Base-by-base conservation (phyloP, 2,797 vertebrate genomes). In the Xyrichtys novacula region DNA sequence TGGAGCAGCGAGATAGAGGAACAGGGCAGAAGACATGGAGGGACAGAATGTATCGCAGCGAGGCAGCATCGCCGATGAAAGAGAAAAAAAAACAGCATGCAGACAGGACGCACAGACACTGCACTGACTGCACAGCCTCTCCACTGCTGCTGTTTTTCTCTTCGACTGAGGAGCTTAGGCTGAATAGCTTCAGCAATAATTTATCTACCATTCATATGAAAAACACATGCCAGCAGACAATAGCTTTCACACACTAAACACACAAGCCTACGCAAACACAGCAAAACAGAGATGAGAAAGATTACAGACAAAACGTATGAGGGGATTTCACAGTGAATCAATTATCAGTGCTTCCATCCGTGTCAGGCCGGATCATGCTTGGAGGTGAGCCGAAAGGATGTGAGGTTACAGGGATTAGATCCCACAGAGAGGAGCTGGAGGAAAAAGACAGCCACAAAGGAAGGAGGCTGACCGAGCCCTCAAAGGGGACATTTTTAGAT, bases 291-390 rank as follows among this genome's bases (percentile, higher is more conserved):
- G 38, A 71, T 43, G 7, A 40, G 48, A 28, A 54, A 64, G 74
- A 71, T 73, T 80, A 80, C 67, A 76, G 44, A 63, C 16, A 46
- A 74, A 74, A 69, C 46, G 71, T 47, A 73, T 59, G 43, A 47
- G 61, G 65, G 70, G 83, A 84, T 87, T 89, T 83, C 55, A 42
- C 71, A 43, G 71, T n/a, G 62, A 90, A 85, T 90, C 85, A 85
- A 74, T 88, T 83, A 84, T 83, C 68, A 47, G 74, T 5, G 73
- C 76, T 49, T 60, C 61, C 58, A 72, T 71, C 75, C 32, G 8
- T 69, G 74, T 82, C 59, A 23, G 56, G 55, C 39, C 8, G 57
- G 49, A 59, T 79, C 50, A 62, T 23, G 74, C 42, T 44, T 23
- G 3, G 40, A 78, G 74, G 69, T 76, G 65, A 80, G 64, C 68